Evolutionary conservation across 2,888 invertebrate species (phyloP).

Genomic region (Liposcelis brunnea): DNA sequence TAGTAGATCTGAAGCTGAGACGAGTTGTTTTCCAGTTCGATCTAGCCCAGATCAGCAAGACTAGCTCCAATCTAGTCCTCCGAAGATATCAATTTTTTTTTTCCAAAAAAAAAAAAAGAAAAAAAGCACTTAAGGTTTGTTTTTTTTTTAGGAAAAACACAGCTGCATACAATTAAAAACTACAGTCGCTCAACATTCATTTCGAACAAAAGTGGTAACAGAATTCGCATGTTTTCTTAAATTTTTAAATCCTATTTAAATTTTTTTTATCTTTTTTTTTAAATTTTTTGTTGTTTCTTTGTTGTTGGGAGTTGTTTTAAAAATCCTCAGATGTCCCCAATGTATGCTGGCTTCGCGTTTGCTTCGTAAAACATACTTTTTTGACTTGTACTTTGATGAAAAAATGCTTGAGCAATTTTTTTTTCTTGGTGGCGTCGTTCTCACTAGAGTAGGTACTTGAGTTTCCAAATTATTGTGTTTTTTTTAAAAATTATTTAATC

Average conservation of each 20-base stretch:
- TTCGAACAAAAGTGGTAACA: conserved; percentile 15
- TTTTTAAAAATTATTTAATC: conserved; percentile 20
- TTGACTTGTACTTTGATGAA: conserved; percentile 21
- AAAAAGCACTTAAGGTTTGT: too few species aligned
- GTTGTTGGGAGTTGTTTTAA: conserved; percentile 16
- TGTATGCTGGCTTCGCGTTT: conserved; percentile 71
- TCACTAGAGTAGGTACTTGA: conserved; percentile 7
- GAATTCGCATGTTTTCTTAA: neutral
- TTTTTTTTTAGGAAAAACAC: too few species aligned
- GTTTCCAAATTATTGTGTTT: neutral
- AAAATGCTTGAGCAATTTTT: conserved; percentile 22
- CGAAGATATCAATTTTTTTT: too few species aligned
- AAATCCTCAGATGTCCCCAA: conserved; percentile 79
- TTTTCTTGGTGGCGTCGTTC: conserved; percentile 11
- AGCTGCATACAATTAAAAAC: too few species aligned
- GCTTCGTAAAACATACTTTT: conserved; percentile 21
- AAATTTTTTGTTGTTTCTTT: conserved; percentile 27
- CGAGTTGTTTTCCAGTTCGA: too few species aligned
- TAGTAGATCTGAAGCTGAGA: too few species aligned
- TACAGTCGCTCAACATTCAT: neutral
- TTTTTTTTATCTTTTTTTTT: conserved; percentile 17
- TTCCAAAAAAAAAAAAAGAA: too few species aligned
- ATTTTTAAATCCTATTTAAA: neutral
- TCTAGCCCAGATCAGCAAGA: too few species aligned
- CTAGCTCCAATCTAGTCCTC: too few species aligned